Base-by-base conservation (phyloP, 2,113 vertebrate genomes). In the Arothron firmamentum region DNA sequence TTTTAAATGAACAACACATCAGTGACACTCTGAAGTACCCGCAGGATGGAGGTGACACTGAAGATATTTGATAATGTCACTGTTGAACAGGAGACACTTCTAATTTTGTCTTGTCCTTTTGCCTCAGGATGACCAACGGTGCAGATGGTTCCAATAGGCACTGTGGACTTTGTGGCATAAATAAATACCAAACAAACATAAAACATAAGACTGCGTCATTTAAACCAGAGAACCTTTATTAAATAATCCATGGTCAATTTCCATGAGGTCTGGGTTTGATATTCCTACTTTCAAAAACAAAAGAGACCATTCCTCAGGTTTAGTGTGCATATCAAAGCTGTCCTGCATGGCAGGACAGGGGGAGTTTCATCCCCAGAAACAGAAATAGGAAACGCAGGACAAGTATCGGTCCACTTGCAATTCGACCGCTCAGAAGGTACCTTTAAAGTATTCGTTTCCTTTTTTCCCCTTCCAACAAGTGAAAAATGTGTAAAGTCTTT, bases 201-300 rank as follows among this genome's bases (percentile, higher is more conserved):
- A 78, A 75, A 83, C 55, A 72, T 45, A 48, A 80, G 48, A 47
- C 70, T 72, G 62, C 56, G 63, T 70, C 63, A 51, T 72, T 80
- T 82, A 82, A 84, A 88, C 85, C 83, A 85, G 78, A 88, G 75
- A 83, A 84, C 79, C 81, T 87, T 89, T 88, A 89, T 89, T 88
- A 87, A 87, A 88, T 87, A 86, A 83, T 75, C 77, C 79, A 88
- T 86, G 80, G 81, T 84, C 72, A 78, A 75, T 79, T 80, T 84
- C 80, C 81, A 85, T 79, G 85, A 86, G 75, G 68, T 75, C 76
- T 85, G 75, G 71, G 82, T 86, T 82, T 85, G 52, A 82, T 84
- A 75, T 67, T 85, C 67, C 61, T 83, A 67, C 78, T 78, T 62
- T 77, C 52, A 79, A 83, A 53, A 52, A 31, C 28, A 82, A 78